Evolutionary conservation across 2,113 vertebrate genomes (phyloP), one percentile per base, ranked within the genome.

Genomic region (Leptodactylus fuscus): DNA sequence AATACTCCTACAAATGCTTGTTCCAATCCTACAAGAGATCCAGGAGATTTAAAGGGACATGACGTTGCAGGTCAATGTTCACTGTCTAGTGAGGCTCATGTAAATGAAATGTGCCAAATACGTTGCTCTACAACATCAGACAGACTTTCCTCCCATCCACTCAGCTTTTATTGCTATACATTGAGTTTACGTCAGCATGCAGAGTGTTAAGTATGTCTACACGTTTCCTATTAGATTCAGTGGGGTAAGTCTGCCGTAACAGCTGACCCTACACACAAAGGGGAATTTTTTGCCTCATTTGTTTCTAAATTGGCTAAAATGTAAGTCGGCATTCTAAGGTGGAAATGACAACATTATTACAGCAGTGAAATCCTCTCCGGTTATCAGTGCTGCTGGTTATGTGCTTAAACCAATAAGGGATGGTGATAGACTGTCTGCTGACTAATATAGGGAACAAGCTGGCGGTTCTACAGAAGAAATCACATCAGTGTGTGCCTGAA

Each of bases 221-320:
- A 34, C 29, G 27, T 18, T 32, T 76, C 71, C 15, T 48, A 74
- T 48, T 73, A 44, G 18, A 32, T 73, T 73, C 71, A 27, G 32
- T 15, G 11, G 51, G 46, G 29, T 41, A 38, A 58, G 13, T 36
- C 9, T 3, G 51, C 27, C 48, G 15, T 82, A 11, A 53, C 46
- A 38, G 53, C 22, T 73, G n/a, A 83, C 34, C 51, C 53, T 34
- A 7, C 7, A 38, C n/a, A 74, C 34, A 18, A 22, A 27, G 41
- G 15, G 15, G 67, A 73, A 91, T 90, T 93, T 92, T 89, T 89
- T 90, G 91, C 85, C 91, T 91, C 89, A 92, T 92, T 91, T 92
- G 87, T 89, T 75, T 88, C 87, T 88, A 90, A 92, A 92, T 88
- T 90, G 88, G 89, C 88, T 82, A 89, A 53, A 88, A 85, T 90